Base-by-base conservation (phyloP, 2,113 vertebrate genomes). In the Oxygymnocypris stewartii region DNA sequence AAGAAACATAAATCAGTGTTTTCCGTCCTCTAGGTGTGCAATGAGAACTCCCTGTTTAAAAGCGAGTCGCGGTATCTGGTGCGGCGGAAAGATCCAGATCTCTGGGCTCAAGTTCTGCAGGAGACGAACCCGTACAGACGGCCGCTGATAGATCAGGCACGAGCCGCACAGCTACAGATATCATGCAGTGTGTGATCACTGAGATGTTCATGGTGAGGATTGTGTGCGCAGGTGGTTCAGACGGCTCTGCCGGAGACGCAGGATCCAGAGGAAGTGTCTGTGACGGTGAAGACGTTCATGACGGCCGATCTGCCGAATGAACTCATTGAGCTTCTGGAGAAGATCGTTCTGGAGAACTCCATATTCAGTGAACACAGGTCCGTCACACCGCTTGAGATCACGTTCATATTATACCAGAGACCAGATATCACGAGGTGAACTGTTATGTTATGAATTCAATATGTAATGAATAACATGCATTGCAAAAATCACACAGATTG, bases 221-320 rank as follows among this genome's bases (percentile, higher is more conserved):
- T n/a, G n/a, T 73, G 47, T 57, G 9, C 16, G 35, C 88, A 99
- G 97, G 97, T 99, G 91, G 97, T 99, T 57, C 97, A 99, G 87
- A 98, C 96, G 0, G 97, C 97, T 63, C 93, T 98, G 86, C 96
- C 96, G 2, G 97, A 98, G 91, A 98, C 97, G 0, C 96, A 97
- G 86, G 97, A 98, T 90, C 97, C 97, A 18, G 97, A 98, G 90
- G 97, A 98, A 83, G 94, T 98, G 88, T 98, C 97, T 0, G 96
- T 97, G 82, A 96, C 97, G 3, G 97, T 98, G 85, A 98, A 97
- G 91, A 96, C 97, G 84, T 98, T 98, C 89, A 97, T 98, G 96
- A 97, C 96, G 3, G 97, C 97, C 4, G 96, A 98, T 87, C 92
- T 98, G 67, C 97, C 97, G 82, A 97, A 97, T 14, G 96, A 98